Percentiles rank a stretch among this genome's conserved stretches.
These are phyloP conservation scores for Halcyon chelicuti DNA, from an alignment of 2,797 vertebrate genomes.

Conservation along the genomic window DNA sequence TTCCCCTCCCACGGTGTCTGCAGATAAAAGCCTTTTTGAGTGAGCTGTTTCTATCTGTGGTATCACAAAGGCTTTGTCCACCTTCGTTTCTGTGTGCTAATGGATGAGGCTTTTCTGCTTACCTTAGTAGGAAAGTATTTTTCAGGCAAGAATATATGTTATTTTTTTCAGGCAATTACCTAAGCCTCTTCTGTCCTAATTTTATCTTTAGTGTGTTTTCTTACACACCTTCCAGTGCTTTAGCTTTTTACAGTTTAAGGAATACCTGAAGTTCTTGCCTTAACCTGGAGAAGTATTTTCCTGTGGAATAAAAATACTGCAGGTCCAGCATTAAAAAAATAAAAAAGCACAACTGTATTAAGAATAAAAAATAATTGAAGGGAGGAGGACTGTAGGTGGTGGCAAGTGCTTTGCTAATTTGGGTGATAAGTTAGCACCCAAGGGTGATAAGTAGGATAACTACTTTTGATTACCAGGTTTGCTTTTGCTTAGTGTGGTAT, in stretches of 20 bases:
- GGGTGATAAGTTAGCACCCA: not conserved
- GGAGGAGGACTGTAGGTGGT: not conserved
- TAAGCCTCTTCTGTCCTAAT: not conserved
- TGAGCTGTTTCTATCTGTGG: not conserved
- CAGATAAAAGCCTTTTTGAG: not conserved
- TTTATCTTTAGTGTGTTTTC: not conserved
- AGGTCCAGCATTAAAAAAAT: not conserved
- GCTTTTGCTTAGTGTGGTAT: not conserved
- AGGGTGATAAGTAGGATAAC: not conserved
- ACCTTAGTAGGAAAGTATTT: not conserved
- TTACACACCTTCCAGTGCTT: rapidly evolving
- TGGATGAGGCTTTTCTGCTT: not conserved
- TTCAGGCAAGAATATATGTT: not conserved
- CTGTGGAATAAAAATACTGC: not conserved
- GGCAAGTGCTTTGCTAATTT: not conserved
- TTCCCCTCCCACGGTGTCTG: not conserved
- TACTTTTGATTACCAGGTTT: not conserved
- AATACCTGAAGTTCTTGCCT: not conserved
- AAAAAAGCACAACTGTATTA: not conserved
- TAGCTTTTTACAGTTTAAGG: not conserved
- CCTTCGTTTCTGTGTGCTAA: not conserved
- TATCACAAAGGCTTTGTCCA: not conserved
- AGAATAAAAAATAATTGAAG: not conserved
- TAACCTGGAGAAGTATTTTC: not conserved
- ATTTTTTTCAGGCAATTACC: not conserved